A percentile compares a stretch with the other conserved stretches of the same genome.
Evolutionary conservation across 2,113 vertebrate genomes (phyloP).

Genomic region (Stomatorhinus ivindoensis): DNA sequence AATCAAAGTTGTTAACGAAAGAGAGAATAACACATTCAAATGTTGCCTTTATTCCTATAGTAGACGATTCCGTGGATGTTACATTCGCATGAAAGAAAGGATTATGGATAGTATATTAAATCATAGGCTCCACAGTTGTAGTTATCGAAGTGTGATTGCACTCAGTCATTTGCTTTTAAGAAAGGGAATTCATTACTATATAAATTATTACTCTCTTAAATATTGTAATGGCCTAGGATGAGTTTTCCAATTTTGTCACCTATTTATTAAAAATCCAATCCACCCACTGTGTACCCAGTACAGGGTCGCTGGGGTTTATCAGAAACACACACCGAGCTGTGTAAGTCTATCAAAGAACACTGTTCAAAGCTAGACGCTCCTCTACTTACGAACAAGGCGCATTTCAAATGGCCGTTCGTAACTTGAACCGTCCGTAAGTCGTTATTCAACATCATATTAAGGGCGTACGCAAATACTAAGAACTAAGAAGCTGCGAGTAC

Average conservation of each 20-base stretch:
- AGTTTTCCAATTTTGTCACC: neutral
- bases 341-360: neutral
- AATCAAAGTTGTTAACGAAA: neutral
- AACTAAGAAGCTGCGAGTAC: too few relatives aligned
- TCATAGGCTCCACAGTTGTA: neutral
- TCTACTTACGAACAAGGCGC: too few relatives aligned
- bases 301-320: neutral
- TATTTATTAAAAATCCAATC: conserved; percentile 1
- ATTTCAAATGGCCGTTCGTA: too few relatives aligned
- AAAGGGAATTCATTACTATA: neutral
- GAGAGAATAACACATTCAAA: neutral
- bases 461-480: too few relatives aligned
- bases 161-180: conserved; percentile 1
- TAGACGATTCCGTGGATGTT: neutral
- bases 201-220: neutral
- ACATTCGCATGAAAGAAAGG: neutral
- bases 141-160: neutral
- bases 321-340: neutral
- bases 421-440: too few relatives aligned
- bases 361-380: neutral
- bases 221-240: neutral
- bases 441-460: too few relatives aligned
- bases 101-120: neutral
- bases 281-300: neutral
- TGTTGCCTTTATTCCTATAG: neutral